Evolutionary conservation across 2,888 invertebrate species (phyloP).

Genomic region (Caenorhabditis auriculariae): DNA sequence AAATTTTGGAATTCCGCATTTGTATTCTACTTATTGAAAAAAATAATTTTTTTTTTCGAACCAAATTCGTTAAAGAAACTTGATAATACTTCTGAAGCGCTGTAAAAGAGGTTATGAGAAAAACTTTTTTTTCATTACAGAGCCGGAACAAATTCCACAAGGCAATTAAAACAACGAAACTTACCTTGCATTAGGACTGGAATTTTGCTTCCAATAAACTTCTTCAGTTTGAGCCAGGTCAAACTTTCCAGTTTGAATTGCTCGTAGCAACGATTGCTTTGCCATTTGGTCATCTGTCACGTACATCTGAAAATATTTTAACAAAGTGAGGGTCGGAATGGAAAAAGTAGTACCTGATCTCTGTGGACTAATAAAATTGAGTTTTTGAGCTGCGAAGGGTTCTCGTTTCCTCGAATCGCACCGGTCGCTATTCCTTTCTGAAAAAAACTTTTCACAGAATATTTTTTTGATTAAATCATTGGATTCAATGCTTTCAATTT

Average conservation of each 20-base stretch:
- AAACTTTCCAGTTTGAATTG: constrained; percentile 44
- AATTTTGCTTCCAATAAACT: constrained; percentile 59
- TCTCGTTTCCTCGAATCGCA: constrained; percentile 40
- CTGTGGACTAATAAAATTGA: constrained; percentile 45
- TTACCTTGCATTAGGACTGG: constrained; percentile 5
- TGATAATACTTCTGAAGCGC: too few species aligned
- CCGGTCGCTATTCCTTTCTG: constrained; percentile 46
- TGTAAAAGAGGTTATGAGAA: not conserved
- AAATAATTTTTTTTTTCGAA: too few species aligned
- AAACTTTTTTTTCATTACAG: too few species aligned
- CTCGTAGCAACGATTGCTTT: constrained; percentile 47
- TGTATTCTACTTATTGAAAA: too few species aligned
- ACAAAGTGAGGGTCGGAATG: not conserved
- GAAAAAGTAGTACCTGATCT: constrained; percentile 33
- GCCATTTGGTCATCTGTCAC: constrained; percentile 49
- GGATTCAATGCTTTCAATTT: too few species aligned
- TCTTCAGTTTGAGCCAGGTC: constrained; percentile 54
- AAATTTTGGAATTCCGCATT: not conserved
- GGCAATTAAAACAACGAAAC: too few species aligned
- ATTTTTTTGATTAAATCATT: not conserved
- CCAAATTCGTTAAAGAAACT: too few species aligned
- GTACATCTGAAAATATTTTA: constrained; percentile 32
- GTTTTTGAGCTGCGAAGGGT: constrained; percentile 47
- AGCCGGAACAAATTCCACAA: too few species aligned
- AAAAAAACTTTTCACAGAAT: constrained; percentile 2